Base-by-base conservation (phyloP, 1,140 invertebrate genomes). In the Thaumetopoea pityocampa region DNA sequence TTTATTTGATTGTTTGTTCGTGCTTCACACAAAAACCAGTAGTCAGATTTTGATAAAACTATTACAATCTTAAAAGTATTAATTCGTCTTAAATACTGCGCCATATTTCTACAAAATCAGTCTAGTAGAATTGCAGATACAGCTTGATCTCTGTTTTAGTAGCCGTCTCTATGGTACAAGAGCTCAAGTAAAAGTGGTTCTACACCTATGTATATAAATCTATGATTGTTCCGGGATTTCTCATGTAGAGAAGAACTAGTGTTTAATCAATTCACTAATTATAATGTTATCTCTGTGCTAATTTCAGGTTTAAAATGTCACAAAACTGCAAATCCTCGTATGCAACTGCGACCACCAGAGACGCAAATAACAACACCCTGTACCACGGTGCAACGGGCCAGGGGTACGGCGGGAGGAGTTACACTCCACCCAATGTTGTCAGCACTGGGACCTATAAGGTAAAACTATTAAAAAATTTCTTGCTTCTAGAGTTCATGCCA, bases 321-420 rank as follows among this genome's bases (percentile, higher is more conserved):
- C 71, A 79, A 43, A 82, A 82, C 56, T 79, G 67, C 63, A 76
- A 79, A 45, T 57, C 77, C 1, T 72, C 72, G 7, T 82, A 67
- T 49, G 38, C 71, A 7, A 44, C 72, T 5, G 64, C 74, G 26
- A 71, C 72, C 6, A 72, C 73, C 19, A 37, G 78, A 11, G 78
- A 82, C 29, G 70, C 73, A 0, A 82, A 82, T 38, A 82, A 82
- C 56, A 82, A 79, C 60, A 76, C 67, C 9, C 58, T 82, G 51
- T 82, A 79, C 27, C 67, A 79, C 38, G 56, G 62, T 2, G 51
- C 54, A 1, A 41, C 61, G 5, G 56, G 54, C 1, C 64, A 61
- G 9, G 53, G 56, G 0, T 78, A 65, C 38, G 72, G 70, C 0
- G 61, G 62, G 2, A 47, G 76, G 33, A 56, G 60, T 6, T 73